These are phyloP conservation scores for Thalassarche chlororhynchos DNA, from an alignment of 2,113 vertebrate genomes.

Conservation along the genomic window DNA sequence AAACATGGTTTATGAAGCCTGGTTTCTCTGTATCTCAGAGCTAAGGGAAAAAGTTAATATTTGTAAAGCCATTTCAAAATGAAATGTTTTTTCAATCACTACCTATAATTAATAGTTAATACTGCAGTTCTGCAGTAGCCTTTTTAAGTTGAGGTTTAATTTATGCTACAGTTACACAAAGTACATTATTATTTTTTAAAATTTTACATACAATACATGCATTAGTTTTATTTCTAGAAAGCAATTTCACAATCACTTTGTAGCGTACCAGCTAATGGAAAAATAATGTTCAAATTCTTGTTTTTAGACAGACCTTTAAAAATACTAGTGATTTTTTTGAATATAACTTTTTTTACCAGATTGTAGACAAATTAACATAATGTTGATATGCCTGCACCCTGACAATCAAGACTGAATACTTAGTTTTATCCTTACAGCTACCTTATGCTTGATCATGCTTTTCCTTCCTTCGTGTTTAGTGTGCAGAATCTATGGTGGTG, in stretches of 20 bases:
- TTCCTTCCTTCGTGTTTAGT: background rate
- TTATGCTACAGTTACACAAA: background rate
- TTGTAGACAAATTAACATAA: background rate
- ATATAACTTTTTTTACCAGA: background rate
- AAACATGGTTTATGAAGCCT: background rate
- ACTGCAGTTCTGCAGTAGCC: background rate
- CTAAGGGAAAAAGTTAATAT: background rate
- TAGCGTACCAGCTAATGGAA: background rate
- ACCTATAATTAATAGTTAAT: background rate
- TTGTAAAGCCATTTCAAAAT: background rate
- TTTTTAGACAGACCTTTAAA: background rate
- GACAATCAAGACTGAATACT: background rate
- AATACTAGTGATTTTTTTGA: background rate
- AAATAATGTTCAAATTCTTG: background rate
- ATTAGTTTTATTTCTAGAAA: background rate
- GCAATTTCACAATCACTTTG: background rate
- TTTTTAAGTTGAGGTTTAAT: background rate
- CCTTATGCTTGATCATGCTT: background rate
- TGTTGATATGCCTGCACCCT: background rate
- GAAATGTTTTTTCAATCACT: background rate
- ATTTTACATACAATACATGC: background rate
- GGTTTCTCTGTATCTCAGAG: background rate
- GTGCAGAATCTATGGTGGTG: background rate
- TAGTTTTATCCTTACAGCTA: background rate
- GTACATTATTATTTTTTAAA: background rate